Evolutionary conservation across 2,113 vertebrate genomes (phyloP).

Genomic region (human): DNA sequence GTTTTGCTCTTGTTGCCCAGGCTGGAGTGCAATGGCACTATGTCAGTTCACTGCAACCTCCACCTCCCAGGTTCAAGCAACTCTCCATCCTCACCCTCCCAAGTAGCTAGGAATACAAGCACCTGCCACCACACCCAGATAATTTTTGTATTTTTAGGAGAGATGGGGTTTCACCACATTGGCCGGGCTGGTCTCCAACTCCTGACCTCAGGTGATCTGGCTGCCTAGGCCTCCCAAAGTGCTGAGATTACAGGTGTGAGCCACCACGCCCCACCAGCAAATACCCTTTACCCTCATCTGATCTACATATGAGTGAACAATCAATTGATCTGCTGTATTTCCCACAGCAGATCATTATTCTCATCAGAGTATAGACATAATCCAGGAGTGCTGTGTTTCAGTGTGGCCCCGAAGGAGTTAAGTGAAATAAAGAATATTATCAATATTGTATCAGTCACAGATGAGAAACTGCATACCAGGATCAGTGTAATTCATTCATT

Average conservation of each 20-base stretch:
- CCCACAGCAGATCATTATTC: not conserved
- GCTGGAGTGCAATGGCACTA: no score
- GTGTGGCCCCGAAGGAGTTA: conserved; percentile 78
- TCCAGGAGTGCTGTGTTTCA: not conserved
- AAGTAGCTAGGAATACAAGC: no score
- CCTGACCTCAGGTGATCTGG: no score
- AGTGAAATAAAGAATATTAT: conserved; percentile 77
- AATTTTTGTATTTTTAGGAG: no score
- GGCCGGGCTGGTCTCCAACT: no score
- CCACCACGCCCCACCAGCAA: not conserved
- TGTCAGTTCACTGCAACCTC: not conserved
- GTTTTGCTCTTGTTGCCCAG: no score
- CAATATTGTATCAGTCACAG: conserved; percentile 81
- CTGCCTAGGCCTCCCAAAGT: no score
- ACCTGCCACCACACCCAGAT: no score
- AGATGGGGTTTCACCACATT: no score
- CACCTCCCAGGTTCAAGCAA: not conserved
- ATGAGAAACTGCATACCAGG: conserved; percentile 77
- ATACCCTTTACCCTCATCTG: not conserved
- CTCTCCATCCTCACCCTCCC: no score
- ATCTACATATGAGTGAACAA: not conserved
- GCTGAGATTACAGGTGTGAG: not conserved
- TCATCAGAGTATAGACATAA: not conserved
- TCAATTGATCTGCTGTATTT: not conserved
- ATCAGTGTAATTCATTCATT: conserved; percentile 82